Percentiles rank a stretch among this genome's conserved stretches.
These are phyloP conservation scores for Pavo muticus DNA, from an alignment of 2,113 vertebrate species.

Conservation along the genomic window DNA sequence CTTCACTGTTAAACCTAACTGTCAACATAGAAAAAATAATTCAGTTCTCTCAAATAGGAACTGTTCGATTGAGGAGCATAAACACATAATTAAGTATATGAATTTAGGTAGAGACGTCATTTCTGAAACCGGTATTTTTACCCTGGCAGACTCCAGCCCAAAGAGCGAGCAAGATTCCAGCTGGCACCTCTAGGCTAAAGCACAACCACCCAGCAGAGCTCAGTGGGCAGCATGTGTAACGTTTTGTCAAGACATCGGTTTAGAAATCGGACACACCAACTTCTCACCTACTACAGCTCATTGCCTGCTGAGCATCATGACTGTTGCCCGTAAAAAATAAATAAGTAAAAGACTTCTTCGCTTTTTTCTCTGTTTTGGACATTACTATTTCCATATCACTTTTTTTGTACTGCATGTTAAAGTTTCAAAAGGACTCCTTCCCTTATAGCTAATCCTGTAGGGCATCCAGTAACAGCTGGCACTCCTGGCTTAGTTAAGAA, in stretches of 20 bases:
- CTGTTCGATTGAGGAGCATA: background rate
- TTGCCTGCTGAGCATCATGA: background rate
- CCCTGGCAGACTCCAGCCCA: background rate
- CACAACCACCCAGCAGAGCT: rapidly evolving
- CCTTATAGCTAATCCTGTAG: background rate
- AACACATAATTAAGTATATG: background rate
- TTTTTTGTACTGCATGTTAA: background rate
- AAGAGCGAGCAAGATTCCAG: background rate
- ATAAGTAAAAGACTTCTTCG: too few species aligned
- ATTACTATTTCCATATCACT: background rate
- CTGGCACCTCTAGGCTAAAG: background rate
- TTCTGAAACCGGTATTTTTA: background rate
- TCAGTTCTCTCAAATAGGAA: background rate
- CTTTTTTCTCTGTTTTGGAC: background rate
- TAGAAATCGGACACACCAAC: background rate
- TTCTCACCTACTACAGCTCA: background rate
- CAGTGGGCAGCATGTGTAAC: rapidly evolving
- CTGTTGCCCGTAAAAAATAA: background rate
- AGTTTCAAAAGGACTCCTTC: background rate
- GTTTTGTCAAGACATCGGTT: background rate
- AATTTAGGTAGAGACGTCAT: background rate
- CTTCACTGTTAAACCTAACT: background rate
- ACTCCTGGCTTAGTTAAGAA: background rate
- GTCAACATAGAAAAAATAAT: background rate
- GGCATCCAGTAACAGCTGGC: background rate